Conservation (phyloP, 2,888 invertebrate species). For the Byasa hedistus region DNA sequence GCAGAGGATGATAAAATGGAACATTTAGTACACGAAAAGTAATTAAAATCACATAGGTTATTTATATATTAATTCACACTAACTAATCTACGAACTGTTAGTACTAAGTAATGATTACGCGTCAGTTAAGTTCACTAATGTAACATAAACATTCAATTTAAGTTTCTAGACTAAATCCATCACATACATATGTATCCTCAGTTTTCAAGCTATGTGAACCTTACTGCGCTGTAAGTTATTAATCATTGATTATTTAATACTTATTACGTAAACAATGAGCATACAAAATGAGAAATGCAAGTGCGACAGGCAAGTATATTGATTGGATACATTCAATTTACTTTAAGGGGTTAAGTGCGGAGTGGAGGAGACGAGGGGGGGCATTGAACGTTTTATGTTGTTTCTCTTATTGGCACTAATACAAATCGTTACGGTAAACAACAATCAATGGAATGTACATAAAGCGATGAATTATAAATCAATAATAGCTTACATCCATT, state of each 20-base stretch:
- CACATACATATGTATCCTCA: too few relatives aligned
- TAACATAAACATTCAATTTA: too few relatives aligned
- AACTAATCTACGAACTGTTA: too few relatives aligned
- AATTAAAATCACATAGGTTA: too few relatives aligned
- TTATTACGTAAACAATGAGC: neutral
- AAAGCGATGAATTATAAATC: neutral
- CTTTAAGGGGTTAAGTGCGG: neutral
- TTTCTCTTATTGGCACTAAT: neutral
- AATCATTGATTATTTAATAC: neutral
- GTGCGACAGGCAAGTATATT: neutral
- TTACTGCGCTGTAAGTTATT: neutral
- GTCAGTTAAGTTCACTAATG: too few relatives aligned
- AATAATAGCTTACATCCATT: neutral
- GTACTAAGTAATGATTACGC: too few relatives aligned
- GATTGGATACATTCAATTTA: conserved; percentile 15
- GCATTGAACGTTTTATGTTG: neutral
- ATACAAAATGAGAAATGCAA: conserved; percentile 1
- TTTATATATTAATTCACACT: too few relatives aligned
- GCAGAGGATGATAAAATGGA: too few relatives aligned
- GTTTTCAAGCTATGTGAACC: too few relatives aligned
- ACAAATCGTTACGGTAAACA: neutral
- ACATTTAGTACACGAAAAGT: too few relatives aligned
- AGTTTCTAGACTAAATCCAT: too few relatives aligned
- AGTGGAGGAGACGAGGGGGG: neutral
- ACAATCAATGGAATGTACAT: conserved; percentile 5